A percentile compares a stretch with the other conserved stretches of the same genome.
Evolutionary conservation across 1,140 invertebrate genomes (phyloP).

Genomic region (Ceratoteleas bidentatus): DNA sequence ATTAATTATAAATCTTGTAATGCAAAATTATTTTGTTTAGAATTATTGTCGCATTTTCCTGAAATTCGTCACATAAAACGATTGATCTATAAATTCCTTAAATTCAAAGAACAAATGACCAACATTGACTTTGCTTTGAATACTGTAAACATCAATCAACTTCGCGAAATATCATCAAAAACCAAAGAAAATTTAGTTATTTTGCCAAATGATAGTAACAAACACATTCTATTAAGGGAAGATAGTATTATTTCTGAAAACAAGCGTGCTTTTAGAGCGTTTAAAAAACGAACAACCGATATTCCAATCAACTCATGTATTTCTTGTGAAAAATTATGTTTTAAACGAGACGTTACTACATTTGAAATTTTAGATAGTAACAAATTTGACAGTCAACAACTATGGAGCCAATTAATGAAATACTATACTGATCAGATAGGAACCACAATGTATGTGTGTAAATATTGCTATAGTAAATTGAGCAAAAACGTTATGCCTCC

Average conservation of each 20-base stretch:
- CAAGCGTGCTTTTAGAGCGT: neutral
- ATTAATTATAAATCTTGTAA: constrained; percentile 20
- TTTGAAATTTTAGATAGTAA: constrained; percentile 1
- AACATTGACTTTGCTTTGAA: constrained; percentile 24
- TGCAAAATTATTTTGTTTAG: constrained; percentile 31
- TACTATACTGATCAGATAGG: too few relatives aligned
- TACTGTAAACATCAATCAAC: constrained; percentile 14
- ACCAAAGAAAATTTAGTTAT: constrained; percentile 6
- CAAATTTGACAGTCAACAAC: neutral
- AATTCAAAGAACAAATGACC: constrained; percentile 15
- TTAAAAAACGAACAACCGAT: neutral
- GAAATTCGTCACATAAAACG: constrained; percentile 37
- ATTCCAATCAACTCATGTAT: neutral
- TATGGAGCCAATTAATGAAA: too few relatives aligned
- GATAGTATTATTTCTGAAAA: neutral
- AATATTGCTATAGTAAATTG: too few relatives aligned
- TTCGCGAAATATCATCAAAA: constrained; percentile 27
- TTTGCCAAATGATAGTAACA: neutral
- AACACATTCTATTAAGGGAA: neutral
- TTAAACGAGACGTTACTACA: neutral
- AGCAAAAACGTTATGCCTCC: too few relatives aligned
- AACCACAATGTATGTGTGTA: too few relatives aligned
- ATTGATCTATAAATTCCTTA: constrained; percentile 27
- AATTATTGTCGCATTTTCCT: constrained; percentile 34
- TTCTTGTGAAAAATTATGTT: constrained; percentile 7